Percentiles rank a stretch among this genome's conserved stretches.
Evolutionary conservation across 2,113 vertebrate genomes (phyloP).

Genomic region (Piprites chloris): DNA sequence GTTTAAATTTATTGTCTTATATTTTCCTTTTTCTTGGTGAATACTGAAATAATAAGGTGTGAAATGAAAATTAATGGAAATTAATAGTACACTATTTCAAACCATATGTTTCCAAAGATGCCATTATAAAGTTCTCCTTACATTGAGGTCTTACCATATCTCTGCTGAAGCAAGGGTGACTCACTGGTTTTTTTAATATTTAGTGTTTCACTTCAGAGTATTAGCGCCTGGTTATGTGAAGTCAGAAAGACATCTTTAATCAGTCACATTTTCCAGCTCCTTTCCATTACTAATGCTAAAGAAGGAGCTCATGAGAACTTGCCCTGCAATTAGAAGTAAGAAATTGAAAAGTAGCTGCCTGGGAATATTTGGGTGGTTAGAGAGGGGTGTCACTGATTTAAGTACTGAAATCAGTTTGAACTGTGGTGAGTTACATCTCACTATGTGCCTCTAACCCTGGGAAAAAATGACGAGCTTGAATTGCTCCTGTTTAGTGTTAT

Average conservation of each 20-base stretch:
- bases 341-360: not conserved
- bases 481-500: slow-evolving; percentile 6
- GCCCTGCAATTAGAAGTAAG: not conserved
- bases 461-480: slow-evolving; percentile 5
- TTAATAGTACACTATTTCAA: not conserved
- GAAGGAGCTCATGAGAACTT: not conserved
- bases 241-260: not conserved
- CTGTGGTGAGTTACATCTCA: not conserved
- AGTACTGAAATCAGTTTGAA: not conserved
- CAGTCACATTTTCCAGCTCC: not conserved
- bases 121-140: not conserved
- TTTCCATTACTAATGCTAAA: not conserved
- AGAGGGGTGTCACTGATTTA: not conserved
- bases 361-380: not conserved
- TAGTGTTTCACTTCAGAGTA: not conserved
- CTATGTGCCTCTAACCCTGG: not conserved
- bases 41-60: not conserved
- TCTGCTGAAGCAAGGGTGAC: not conserved
- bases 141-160: not conserved
- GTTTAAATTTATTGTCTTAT: not conserved
- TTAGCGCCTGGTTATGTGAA: not conserved
- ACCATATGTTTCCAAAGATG: not conserved
- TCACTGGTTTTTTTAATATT: not conserved
- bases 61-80: not conserved
- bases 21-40: not conserved